These are phyloP conservation scores for Nixonia krombeini DNA, from an alignment of 1,140 invertebrate species.

Conservation along the genomic window DNA sequence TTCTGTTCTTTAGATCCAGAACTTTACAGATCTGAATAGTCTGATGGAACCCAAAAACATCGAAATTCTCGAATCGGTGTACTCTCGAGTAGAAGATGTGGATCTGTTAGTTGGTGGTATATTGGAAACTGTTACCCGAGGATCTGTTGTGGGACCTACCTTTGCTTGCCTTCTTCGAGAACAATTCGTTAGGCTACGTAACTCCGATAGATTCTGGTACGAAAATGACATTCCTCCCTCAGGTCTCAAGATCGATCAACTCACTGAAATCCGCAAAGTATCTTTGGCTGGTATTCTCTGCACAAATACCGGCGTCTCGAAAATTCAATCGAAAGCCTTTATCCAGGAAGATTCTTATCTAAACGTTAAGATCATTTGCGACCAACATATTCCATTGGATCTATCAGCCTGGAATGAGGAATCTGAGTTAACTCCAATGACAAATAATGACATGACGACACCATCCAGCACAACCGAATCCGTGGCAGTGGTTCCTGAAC, in stretches of 20 bases:
- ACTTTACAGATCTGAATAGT: conserved; percentile 78
- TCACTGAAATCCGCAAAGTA: conserved; percentile 88
- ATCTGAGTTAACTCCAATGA: conserved; percentile 57
- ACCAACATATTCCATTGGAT: conserved; percentile 78
- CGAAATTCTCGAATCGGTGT: conserved; percentile 76
- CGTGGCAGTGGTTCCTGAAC: conserved; percentile 54
- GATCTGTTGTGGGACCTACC: conserved; percentile 88
- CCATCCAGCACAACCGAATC: conserved; percentile 10
- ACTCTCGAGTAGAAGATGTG: conserved; percentile 82
- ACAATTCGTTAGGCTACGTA: conserved; percentile 85
- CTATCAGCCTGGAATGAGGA: conserved; percentile 77
- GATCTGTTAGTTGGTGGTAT: conserved; percentile 90
- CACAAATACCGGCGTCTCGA: conserved; percentile 78
- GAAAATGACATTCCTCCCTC: conserved; percentile 95
- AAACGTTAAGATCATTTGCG: conserved; percentile 86
- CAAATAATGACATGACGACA: conserved; percentile 71
- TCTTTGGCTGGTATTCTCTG: conserved; percentile 88
- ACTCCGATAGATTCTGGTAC: conserved; percentile 94
- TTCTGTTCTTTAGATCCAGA: conserved; percentile 55
- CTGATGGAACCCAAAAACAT: conserved; percentile 74
- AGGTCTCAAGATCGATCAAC: conserved; percentile 84
- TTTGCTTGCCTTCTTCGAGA: conserved; percentile 86
- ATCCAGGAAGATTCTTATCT: conserved; percentile 89
- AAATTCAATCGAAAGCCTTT: conserved; percentile 88
- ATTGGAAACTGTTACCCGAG: conserved; percentile 84